Evolutionary conservation across 2,888 invertebrate genomes (phyloP).

Genomic region (Leucophora obtusa): DNA sequence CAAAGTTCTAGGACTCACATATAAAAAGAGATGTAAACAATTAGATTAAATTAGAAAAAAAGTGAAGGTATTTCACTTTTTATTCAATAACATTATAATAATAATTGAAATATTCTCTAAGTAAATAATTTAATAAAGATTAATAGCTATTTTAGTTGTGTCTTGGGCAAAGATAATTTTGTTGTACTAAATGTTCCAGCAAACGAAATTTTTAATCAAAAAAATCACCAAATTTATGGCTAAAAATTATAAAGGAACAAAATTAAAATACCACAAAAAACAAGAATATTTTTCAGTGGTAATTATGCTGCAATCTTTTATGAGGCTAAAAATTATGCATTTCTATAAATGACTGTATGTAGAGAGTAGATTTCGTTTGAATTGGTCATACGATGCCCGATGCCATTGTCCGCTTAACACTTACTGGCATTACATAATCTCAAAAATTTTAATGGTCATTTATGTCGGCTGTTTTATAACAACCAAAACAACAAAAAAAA

Average conservation of each 20-base stretch:
- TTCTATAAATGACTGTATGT: conserved; percentile 18
- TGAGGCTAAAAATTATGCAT: conserved; percentile 28
- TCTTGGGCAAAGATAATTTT: neutral
- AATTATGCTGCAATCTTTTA: conserved; percentile 60
- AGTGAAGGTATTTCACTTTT: conserved; percentile 16
- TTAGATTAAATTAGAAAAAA: conserved; percentile 2
- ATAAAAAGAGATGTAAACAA: neutral
- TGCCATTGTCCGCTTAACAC: conserved; percentile 61
- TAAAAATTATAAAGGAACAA: conserved; percentile 35
- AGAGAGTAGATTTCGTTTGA: conserved; percentile 17
- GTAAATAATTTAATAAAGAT: conserved; percentile 3
- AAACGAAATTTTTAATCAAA: conserved; percentile 41
- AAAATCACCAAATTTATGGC: conserved; percentile 61
- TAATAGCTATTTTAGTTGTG: neutral
- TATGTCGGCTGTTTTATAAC: conserved; percentile 40
- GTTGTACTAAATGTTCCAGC: neutral
- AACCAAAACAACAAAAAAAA: neutral
- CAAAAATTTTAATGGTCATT: conserved; percentile 59
- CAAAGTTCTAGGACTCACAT: neutral
- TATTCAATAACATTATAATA: neutral
- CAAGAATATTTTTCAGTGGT: conserved; percentile 38
- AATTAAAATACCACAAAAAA: conserved; percentile 35
- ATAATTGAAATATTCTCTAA: neutral
- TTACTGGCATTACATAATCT: conserved; percentile 55
- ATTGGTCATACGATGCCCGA: conserved; percentile 24